Conservation (phyloP, 2,888 invertebrate species). For the Dromius quadrimaculatus region DNA sequence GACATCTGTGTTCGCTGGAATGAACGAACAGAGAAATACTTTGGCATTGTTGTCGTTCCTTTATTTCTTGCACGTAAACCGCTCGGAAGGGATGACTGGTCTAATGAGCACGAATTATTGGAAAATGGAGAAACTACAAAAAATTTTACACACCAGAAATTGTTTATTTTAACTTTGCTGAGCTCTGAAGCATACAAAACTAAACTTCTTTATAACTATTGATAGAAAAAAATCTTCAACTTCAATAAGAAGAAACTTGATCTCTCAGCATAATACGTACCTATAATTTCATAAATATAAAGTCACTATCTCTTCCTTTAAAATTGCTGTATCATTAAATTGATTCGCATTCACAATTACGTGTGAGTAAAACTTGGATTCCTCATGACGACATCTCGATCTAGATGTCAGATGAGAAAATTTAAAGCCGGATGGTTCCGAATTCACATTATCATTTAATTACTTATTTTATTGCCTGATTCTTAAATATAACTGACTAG, state of each 20-base stretch:
- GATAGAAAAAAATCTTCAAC: too few relatives aligned
- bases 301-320: background rate
- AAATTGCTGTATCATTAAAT: conserved; percentile 12
- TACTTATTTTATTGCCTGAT: conserved; percentile 25
- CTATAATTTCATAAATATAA: background rate
- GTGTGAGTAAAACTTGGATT: conserved; percentile 1
- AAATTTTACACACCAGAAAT: background rate
- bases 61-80: conserved; percentile 5
- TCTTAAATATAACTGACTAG: conserved; percentile 18
- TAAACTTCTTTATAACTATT: too few relatives aligned
- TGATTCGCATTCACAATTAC: conserved; percentile 17
- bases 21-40: conserved; percentile 11
- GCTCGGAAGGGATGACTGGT: conserved; percentile 8
- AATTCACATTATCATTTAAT: conserved; percentile 28
- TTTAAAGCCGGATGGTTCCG: conserved; percentile 16
- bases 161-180: background rate
- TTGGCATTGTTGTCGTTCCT: conserved; percentile 18
- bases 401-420: conserved; percentile 1
- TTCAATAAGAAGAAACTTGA: too few relatives aligned
- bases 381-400: background rate
- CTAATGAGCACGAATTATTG: conserved; percentile 26
- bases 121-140: conserved; percentile 5
- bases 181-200: too few relatives aligned
- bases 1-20: conserved; percentile 26
- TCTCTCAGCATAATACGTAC: too few relatives aligned